Evolutionary conservation across 2,797 vertebrate species (phyloP).

Genomic region (Sebastes cheni): DNA sequence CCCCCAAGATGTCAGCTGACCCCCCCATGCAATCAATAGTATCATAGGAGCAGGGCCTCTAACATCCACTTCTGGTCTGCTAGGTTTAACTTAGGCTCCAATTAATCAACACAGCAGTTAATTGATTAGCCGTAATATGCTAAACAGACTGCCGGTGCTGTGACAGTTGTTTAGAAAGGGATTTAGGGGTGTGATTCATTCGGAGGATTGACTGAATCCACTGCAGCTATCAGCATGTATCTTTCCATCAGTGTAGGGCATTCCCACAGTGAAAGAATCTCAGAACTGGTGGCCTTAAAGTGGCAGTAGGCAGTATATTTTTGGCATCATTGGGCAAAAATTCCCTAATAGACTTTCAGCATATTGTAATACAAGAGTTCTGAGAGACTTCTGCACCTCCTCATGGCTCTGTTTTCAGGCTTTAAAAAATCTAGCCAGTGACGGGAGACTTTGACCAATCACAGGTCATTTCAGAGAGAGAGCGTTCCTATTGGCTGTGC

Average conservation of each 20-base stretch:
- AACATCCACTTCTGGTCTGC: conserved; percentile 49
- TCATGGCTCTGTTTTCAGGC: too few species aligned
- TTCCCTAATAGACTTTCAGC: too few species aligned
- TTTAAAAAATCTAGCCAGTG: too few species aligned
- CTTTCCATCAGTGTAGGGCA: not conserved
- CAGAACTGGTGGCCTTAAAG: too few species aligned
- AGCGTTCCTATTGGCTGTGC: too few species aligned
- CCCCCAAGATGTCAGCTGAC: conserved; percentile 45
- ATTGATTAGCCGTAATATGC: conserved; percentile 57
- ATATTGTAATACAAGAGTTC: too few species aligned
- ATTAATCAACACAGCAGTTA: conserved; percentile 55
- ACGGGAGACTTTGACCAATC: too few species aligned
- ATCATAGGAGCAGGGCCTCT: conserved; percentile 43
- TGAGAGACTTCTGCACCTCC: too few species aligned
- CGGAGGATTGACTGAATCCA: conserved; percentile 18
- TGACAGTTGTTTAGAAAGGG: conserved; percentile 36
- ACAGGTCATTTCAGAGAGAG: too few species aligned
- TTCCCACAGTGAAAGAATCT: not conserved
- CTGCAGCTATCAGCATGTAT: not conserved
- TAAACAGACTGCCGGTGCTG: conserved; percentile 39
- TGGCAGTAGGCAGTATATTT: too few species aligned
- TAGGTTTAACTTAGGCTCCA: conserved; percentile 56
- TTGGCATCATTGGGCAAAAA: too few species aligned
- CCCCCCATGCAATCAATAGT: conserved; percentile 56
- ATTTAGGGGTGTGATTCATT: conserved; percentile 21